phyloP scores from a whole-genome alignment of 2,888 invertebrate genomes.

The Plemyria rubiginata region DNA sequence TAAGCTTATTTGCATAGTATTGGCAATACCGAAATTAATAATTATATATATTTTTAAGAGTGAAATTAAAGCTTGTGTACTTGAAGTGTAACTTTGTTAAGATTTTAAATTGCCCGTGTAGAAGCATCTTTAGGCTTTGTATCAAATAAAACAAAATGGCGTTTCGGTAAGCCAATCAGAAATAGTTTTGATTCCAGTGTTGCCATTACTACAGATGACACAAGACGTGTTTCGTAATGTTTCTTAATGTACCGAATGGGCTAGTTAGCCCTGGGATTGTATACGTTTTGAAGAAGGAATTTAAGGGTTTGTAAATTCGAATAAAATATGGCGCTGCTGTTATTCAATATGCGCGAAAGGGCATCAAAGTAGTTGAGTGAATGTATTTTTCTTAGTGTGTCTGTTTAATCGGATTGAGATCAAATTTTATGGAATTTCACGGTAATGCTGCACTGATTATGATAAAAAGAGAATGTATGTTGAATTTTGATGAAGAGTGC shows the following conservation, averaged over 20 bases:
- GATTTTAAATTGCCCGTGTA: neutral
- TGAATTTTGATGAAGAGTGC: conserved; percentile 4
- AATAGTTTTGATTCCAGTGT: neutral
- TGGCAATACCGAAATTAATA: no score
- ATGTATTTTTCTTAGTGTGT: conserved; percentile 7
- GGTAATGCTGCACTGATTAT: conserved; percentile 25
- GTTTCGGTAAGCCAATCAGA: conserved; percentile 18
- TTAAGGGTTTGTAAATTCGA: neutral
- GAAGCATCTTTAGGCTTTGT: neutral
- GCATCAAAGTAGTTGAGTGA: conserved; percentile 4
- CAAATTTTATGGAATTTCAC: conserved; percentile 22
- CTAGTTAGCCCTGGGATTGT: conserved; percentile 3
- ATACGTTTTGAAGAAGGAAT: conserved; percentile 18
- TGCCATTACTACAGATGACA: neutral
- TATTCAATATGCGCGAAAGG: neutral
- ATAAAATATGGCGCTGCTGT: conserved; percentile 7
- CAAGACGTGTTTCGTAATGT: neutral
- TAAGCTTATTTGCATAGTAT: no score
- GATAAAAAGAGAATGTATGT: conserved; percentile 6
- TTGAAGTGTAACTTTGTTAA: neutral
- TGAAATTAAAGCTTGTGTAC: no score
- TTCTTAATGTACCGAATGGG: conserved; percentile 2
- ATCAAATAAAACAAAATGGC: conserved; percentile 20
- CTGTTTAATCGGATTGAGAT: conserved; percentile 7
- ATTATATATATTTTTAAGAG: no score